Conservation (phyloP, 2,888 invertebrate genomes). For the Tiphia femorata region DNA sequence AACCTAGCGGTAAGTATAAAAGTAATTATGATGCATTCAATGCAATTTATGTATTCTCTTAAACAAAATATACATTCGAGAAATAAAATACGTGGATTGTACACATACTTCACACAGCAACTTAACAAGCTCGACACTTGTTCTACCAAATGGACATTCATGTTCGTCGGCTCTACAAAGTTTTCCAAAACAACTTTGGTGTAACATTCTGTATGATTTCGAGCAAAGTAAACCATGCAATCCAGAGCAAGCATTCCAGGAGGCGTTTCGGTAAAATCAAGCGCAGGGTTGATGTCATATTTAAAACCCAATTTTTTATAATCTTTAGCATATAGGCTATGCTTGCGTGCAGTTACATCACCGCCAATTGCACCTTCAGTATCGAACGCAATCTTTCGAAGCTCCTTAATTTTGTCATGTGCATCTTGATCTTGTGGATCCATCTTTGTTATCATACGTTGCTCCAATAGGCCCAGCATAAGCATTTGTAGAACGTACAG, state of each 20-base stretch:
- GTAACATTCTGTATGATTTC: constrained; percentile 89
- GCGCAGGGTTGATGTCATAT: constrained; percentile 91
- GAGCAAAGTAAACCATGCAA: constrained; percentile 95
- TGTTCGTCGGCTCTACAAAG: constrained; percentile 93
- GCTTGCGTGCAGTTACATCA: constrained; percentile 76
- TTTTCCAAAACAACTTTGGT: constrained; percentile 93
- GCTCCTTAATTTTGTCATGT: constrained; percentile 90
- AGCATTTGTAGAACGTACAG: constrained; percentile 92
- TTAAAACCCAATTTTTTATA: constrained; percentile 96
- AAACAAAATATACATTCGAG: no score
- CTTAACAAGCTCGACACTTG: constrained; percentile 91
- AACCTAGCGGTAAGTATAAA: constrained; percentile 67
- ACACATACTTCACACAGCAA: constrained; percentile 80
- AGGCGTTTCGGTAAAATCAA: constrained; percentile 92
- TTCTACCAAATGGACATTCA: constrained; percentile 95
- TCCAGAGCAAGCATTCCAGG: constrained; percentile 93
- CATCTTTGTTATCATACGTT: constrained; percentile 88
- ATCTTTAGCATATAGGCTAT: constrained; percentile 85
- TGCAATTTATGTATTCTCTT: constrained; percentile 1
- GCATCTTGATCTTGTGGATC: constrained; percentile 91
- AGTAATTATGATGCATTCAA: no score
- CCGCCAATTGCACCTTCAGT: constrained; percentile 78
- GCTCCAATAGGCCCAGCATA: constrained; percentile 87
- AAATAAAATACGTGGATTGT: background rate
- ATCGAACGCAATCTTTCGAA: constrained; percentile 92